Conservation (phyloP, 2,888 invertebrate species). For the Euproctis similis region DNA sequence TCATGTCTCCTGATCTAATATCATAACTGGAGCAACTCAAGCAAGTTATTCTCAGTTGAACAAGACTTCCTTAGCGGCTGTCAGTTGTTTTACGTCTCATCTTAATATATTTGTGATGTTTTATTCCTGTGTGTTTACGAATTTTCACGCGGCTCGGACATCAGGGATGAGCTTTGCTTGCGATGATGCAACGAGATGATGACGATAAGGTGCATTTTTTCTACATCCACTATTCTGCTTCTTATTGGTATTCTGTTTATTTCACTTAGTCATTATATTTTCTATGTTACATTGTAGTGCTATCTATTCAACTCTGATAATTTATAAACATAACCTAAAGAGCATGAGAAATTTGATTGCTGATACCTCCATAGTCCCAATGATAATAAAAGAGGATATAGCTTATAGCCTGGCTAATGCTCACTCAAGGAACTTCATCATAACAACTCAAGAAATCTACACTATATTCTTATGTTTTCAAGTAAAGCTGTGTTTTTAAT, state of each 20-base stretch:
- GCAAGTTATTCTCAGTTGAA: no score
- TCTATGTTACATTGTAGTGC: constrained; percentile 7
- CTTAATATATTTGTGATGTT: constrained; percentile 30
- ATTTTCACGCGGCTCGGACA: constrained; percentile 55
- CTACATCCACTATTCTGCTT: constrained; percentile 27
- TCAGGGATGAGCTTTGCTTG: constrained; percentile 55
- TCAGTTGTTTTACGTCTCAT: constrained; percentile 72
- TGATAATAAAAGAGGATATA: no score
- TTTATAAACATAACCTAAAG: background rate
- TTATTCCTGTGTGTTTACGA: constrained; percentile 30
- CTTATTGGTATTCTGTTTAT: constrained; percentile 32
- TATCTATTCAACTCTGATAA: background rate
- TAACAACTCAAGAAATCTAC: no score
- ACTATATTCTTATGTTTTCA: no score
- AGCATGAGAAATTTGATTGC: background rate
- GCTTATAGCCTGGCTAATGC: no score
- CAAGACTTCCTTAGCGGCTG: constrained; percentile 69
- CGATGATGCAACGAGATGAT: constrained; percentile 74
- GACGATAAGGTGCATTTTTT: constrained; percentile 66
- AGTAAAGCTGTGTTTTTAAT: no score
- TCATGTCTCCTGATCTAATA: no score
- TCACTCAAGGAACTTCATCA: no score
- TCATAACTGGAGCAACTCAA: no score
- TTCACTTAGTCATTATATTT: constrained; percentile 19
- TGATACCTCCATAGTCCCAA: no score